A percentile compares a stretch with the other conserved stretches of the same genome.
Conservation (phyloP, 2,888 invertebrate genomes). For the Epistrophe eligans region DNA sequence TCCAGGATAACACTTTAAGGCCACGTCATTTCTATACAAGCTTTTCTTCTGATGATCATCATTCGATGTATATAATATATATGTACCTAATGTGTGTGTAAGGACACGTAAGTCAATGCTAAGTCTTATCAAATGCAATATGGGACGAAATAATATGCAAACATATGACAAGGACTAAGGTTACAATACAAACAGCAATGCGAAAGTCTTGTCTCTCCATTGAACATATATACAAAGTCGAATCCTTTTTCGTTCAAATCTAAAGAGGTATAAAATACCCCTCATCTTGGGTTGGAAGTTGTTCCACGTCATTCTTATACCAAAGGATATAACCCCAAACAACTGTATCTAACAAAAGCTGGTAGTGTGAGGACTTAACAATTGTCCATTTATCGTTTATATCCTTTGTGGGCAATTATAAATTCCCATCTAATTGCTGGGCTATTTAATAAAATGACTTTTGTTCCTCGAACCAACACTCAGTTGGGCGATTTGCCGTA, state of each 20-base stretch:
- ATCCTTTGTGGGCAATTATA: constrained; percentile 69
- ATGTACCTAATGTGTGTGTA: constrained; percentile 2
- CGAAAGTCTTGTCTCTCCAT: neutral
- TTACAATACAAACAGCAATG: neutral
- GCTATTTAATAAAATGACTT: constrained; percentile 66
- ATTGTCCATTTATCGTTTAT: constrained; percentile 45
- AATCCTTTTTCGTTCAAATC: neutral
- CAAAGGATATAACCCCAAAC: neutral
- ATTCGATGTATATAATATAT: neutral
- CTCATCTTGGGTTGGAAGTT: neutral
- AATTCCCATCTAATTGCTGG: constrained; percentile 63
- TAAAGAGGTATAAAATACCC: neutral
- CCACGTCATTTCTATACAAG: constrained; percentile 48
- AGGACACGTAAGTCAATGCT: constrained; percentile 63
- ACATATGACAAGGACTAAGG: constrained; percentile 53
- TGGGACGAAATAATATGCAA: constrained; percentile 37
- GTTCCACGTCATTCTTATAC: constrained; percentile 34
- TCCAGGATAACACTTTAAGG: constrained; percentile 42
- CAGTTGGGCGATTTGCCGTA: constrained; percentile 47
- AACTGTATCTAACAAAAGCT: too few relatives aligned
- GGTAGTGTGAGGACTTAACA: constrained; percentile 24
- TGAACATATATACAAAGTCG: neutral
- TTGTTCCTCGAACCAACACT: constrained; percentile 34
- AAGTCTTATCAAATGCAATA: constrained; percentile 27
- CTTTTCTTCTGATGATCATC: constrained; percentile 27